Evolutionary conservation across 2,888 invertebrate species (phyloP), one percentile per base, ranked within the genome.

Genomic region (Morpho achilles): DNA sequence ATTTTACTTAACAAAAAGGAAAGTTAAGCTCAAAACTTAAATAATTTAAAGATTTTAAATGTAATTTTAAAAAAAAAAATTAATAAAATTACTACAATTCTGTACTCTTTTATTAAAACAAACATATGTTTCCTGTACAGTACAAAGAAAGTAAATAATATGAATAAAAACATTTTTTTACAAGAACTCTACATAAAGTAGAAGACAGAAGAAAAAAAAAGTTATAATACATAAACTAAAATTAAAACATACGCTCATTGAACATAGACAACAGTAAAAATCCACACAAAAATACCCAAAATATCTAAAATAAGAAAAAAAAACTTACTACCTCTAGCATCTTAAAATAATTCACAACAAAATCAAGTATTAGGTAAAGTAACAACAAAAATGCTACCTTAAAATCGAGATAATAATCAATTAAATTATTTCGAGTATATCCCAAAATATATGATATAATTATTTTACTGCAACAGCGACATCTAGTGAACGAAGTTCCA

Each of bases 141-240:
- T 59, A 68, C 64, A 68, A 63, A 57, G 61, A 62, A 63, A 63
- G 61, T 64, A 62, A 67, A 53, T 22, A 58, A 51, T 50, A 64
- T 58, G 52, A 64, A 65, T 50, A 53, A 61, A 58, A 60, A 59
- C 54, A 53, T 53, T 56, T 56, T 56, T 57, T 58, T 60, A 58
- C 56, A 60, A 41, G 22, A 51, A 41, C 10, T 47, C 59, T 57
- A 52, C 58, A 32, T 41, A n/a, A 48, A 50, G 57, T 54, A 57
- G 58, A 42, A 32, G n/a, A 22, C 32, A 10, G 45, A 22, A 8
- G 32, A 46, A 41, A 46, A 10, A 44, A 45, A 56, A 50, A 50
- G 49, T 16, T 54, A 44, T 50, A 48, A 53, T 46, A 64, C 45
- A 51, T 50, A 62, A 64, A 65, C 59, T 61, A 53, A 64, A 64